Evolutionary conservation across 2,888 invertebrate species (phyloP), one percentile per base, ranked within the genome.

Genomic region (Pyrrhosoma nymphula): DNA sequence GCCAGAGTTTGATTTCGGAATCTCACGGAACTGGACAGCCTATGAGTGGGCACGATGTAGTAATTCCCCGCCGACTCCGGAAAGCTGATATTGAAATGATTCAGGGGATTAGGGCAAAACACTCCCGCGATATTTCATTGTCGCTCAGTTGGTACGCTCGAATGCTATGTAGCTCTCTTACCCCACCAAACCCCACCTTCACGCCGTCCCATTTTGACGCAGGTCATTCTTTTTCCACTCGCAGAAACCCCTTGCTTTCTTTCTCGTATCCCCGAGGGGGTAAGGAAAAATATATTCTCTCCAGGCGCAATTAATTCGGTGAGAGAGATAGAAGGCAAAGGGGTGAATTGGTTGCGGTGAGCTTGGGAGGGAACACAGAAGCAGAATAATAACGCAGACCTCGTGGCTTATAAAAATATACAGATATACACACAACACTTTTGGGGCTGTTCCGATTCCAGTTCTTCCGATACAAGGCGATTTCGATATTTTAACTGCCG

Each of bases 291-390:
- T 60, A 55, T 47, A 47, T 47, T 47, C 47, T 91, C 75, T 75
- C 69, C 47, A 63, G n/a, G 35, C 18, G 69, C 47, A 93, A 93
- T 93, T 93, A 75, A 93, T 91, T 93, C 69, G 18, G 14, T 20
- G 39, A 55, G 93, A 69, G 69, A 55, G 39, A 47, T n/a, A 23
- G 20, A 30, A 18, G 60, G 69, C 69, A 69, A 69, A 69, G 69
- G 69, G 10, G 10, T 3, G 60, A 35, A 10, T 30, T 18, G 63
- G 39, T 14, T 35, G 30, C 20, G 30, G 69, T 4, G 23, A 60
- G 39, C 6, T 35, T 18, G 23, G 35, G 88, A n/a, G 16, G 88
- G 39, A 47, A 47, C 23, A 18, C 47, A 26, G 88, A 16, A 35
- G 35, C 39, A 18, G 35, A 47, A 47, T 39, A 47, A 88, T 47